Conservation (phyloP, 1,140 invertebrate species). For the Metopolophium dirhodum region DNA sequence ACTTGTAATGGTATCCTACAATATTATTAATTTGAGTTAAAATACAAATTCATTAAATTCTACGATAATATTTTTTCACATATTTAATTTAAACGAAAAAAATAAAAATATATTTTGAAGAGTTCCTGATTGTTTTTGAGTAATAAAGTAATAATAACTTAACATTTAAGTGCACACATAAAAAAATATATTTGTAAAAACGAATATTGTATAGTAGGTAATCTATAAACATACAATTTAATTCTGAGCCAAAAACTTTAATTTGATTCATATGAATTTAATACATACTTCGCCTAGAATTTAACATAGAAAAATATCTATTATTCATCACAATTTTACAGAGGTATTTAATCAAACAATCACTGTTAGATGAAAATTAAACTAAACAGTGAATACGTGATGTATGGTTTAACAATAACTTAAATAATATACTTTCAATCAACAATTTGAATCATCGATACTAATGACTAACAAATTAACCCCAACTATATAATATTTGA, state of each 20-base stretch:
- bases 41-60: not conserved
- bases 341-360: constrained; percentile 9
- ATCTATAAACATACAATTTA: not conserved
- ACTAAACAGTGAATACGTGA: not conserved
- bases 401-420: constrained; percentile 3
- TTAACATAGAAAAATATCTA: constrained; percentile 21
- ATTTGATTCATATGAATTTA: not conserved
- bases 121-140: not conserved
- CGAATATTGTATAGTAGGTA: not conserved
- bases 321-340: not conserved
- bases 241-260: constrained; percentile 16
- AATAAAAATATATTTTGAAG: not conserved
- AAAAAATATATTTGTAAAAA: constrained; percentile 13
- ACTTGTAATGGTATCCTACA: not conserved
- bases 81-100: not conserved
- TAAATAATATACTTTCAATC: not conserved
- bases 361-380: not conserved
- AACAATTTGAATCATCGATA: not conserved
- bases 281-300: not conserved
- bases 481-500: not conserved
- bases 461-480: not conserved
- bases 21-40: not conserved
- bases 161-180: constrained; percentile 16
- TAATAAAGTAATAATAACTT: not conserved
- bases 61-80: not conserved